Conservation (phyloP, 2,888 invertebrate species). For the Eupithecia inturbata region DNA sequence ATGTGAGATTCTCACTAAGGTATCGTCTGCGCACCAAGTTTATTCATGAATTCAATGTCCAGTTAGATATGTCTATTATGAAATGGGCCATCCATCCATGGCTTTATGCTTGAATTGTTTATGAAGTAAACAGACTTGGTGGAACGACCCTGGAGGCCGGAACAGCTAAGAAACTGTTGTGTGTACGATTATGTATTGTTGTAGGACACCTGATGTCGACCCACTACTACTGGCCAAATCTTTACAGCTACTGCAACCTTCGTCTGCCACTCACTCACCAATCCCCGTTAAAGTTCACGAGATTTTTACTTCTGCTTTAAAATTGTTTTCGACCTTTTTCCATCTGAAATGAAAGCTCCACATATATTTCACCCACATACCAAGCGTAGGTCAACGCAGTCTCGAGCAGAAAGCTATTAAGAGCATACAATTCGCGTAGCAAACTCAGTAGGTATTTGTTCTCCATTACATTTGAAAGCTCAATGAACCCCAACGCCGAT, state of each 20-base stretch:
- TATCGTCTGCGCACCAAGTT: conserved; percentile 14
- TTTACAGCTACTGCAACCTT: not conserved
- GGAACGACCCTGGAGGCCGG: conserved; percentile 5
- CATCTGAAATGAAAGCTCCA: not conserved
- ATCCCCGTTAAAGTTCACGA: not conserved
- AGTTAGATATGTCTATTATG: conserved; percentile 18
- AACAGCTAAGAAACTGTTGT: not conserved
- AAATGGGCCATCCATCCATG: conserved; percentile 27
- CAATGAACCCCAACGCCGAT: conserved; percentile 4
- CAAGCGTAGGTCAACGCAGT: not conserved
- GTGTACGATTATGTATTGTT: not conserved
- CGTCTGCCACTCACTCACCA: not conserved
- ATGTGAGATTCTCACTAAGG: conserved; percentile 1
- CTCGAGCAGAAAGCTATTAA: not conserved
- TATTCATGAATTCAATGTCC: conserved; percentile 19
- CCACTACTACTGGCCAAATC: not conserved
- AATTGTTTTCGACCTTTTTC: not conserved
- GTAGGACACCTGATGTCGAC: not conserved
- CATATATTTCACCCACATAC: not conserved
- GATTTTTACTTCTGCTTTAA: not conserved
- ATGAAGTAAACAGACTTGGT: conserved; percentile 19
- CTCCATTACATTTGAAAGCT: conserved; percentile 10
- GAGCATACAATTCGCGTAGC: not conserved
- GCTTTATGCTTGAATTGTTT: conserved; percentile 17
- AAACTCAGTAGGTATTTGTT: conserved; percentile 1